These are phyloP conservation scores for Ips nitidus DNA, from an alignment of 1,140 invertebrate species.

Conservation along the genomic window DNA sequence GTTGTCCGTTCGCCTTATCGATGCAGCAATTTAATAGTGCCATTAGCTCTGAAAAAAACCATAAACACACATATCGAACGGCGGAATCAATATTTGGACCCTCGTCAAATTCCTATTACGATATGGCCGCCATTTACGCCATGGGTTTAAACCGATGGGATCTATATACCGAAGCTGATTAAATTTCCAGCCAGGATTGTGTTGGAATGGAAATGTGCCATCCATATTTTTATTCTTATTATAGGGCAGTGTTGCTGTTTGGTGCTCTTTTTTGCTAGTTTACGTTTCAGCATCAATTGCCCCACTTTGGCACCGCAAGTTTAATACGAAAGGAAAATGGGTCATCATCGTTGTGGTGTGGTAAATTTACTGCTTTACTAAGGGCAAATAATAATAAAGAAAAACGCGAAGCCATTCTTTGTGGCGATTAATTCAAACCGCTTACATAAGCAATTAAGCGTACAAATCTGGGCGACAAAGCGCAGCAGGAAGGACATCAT, in stretches of 20 bases:
- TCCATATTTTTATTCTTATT: neutral
- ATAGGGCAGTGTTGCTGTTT: too few relatives aligned
- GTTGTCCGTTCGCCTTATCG: slow-evolving; percentile 22
- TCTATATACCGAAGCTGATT: slow-evolving; percentile 13
- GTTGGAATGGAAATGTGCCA: neutral
- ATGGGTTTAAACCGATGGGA: slow-evolving; percentile 20
- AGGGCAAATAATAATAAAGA: slow-evolving; percentile 7
- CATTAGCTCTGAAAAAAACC: slow-evolving; percentile 26
- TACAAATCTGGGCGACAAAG: slow-evolving; percentile 31
- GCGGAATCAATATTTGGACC: slow-evolving; percentile 26
- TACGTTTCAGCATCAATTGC: too few relatives aligned
- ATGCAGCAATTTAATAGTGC: slow-evolving; percentile 23
- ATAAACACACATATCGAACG: slow-evolving; percentile 28
- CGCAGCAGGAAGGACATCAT: slow-evolving; percentile 25
- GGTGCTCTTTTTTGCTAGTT: too few relatives aligned
- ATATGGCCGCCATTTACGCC: slow-evolving; percentile 17
- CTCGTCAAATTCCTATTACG: slow-evolving; percentile 23
- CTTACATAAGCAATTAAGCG: slow-evolving; percentile 31
- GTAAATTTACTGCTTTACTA: neutral
- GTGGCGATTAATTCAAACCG: slow-evolving; percentile 22
- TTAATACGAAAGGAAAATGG: too few relatives aligned
- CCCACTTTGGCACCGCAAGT: too few relatives aligned
- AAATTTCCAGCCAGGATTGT: slow-evolving; percentile 7
- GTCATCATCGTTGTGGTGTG: too few relatives aligned
- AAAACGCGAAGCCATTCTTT: neutral